Evolutionary conservation across 2,797 vertebrate genomes (phyloP).

Genomic region (Luscinia luscinia): DNA sequence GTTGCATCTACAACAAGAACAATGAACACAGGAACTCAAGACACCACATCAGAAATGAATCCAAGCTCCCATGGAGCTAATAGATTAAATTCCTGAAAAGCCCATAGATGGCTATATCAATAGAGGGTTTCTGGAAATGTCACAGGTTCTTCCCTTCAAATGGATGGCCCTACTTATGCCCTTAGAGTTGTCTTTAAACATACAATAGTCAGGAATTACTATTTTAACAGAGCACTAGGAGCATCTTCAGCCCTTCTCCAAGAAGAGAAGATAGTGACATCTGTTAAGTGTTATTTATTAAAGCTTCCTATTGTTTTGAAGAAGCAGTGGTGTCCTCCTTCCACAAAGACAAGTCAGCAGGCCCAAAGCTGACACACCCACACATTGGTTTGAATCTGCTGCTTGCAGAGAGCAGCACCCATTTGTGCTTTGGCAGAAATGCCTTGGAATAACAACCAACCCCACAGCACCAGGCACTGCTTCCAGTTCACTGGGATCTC

Average conservation of each 20-base stretch:
- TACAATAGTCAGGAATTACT: neutral
- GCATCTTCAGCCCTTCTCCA: neutral
- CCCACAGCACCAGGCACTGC: neutral
- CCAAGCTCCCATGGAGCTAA: neutral
- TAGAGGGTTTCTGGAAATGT: neutral
- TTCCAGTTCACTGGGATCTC: neutral
- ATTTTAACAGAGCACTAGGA: neutral
- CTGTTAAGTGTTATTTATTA: neutral
- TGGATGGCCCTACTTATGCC: neutral
- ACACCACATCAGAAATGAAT: neutral
- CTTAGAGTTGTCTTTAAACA: neutral
- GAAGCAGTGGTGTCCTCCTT: neutral
- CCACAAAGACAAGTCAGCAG: neutral
- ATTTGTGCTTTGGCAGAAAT: neutral
- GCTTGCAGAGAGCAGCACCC: fast-evolving
- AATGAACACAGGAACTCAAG: neutral
- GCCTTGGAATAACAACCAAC: neutral
- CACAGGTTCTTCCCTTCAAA: neutral
- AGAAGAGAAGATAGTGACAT: neutral
- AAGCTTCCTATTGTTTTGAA: neutral
- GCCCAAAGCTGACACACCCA: neutral
- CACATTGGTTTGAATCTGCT: fast-evolving
- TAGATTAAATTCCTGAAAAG: neutral
- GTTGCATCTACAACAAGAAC: neutral
- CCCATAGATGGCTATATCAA: neutral